These are phyloP conservation scores for Stegodyphus mimosarum DNA, from an alignment of 1,140 invertebrate genomes.

Conservation along the genomic window DNA sequence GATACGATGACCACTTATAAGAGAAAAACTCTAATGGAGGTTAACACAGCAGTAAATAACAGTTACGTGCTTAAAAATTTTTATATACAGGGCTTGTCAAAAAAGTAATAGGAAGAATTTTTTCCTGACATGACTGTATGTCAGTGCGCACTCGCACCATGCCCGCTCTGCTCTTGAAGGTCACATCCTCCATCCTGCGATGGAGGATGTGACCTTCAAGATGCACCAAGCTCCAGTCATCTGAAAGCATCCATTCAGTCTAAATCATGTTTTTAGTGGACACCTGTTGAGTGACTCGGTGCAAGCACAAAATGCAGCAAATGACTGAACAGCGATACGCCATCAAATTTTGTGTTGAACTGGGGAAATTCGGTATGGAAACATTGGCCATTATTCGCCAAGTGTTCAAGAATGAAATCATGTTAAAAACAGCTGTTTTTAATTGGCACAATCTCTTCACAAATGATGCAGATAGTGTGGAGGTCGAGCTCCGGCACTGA, in stretches of 20 bases:
- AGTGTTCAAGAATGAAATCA: neutral
- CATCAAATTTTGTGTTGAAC: conserved; percentile 9
- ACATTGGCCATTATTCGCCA: neutral
- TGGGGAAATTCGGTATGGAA: neutral
- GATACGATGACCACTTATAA: neutral
- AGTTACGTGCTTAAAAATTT: neutral
- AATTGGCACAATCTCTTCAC: conserved; percentile 3
- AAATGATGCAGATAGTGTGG: neutral
- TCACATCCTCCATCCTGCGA: too few species aligned
- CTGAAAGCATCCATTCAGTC: neutral
- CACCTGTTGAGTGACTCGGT: neutral
- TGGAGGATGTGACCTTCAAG: neutral
- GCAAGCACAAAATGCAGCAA: neutral
- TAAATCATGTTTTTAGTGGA: neutral
- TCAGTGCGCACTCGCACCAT: neutral
- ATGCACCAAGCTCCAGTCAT: neutral
- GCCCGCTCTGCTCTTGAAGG: too few species aligned
- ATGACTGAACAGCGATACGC: neutral
- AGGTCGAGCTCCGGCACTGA: neutral
- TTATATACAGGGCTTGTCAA: neutral
- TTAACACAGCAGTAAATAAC: neutral
- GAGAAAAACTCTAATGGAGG: neutral
- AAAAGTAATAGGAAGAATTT: neutral
- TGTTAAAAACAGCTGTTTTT: neutral
- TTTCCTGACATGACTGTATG: neutral